phyloP scores from a whole-genome alignment of 2,797 vertebrate genomes.

The Stomatorhinus walkeri region DNA sequence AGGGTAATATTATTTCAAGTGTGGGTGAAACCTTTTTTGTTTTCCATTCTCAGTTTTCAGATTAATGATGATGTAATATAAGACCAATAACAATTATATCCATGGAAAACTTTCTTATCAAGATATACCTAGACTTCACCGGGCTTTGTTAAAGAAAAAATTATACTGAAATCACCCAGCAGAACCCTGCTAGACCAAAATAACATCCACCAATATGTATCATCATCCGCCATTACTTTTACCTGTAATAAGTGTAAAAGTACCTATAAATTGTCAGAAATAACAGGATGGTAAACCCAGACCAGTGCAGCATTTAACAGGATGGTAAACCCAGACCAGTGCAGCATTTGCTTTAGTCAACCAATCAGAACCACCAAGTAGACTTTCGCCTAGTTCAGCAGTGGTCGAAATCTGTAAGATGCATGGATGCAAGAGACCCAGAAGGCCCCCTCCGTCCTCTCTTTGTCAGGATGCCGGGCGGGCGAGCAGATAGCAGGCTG shows the following conservation, averaged over 20 bases:
- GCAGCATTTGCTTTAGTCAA: not conserved
- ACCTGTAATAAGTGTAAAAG: not conserved
- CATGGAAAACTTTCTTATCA: not conserved
- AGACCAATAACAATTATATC: not conserved
- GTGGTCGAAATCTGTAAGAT: not conserved
- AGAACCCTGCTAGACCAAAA: not conserved
- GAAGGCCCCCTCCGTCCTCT: not conserved
- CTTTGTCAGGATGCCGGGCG: too few species aligned
- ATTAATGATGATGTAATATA: not conserved
- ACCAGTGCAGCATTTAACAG: not conserved
- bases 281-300: not conserved
- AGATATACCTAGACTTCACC: not conserved
- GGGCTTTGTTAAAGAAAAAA: not conserved
- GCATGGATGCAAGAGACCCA: not conserved
- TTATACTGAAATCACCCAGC: not conserved
- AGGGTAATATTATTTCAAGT: not conserved
- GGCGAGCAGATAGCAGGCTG: too few species aligned
- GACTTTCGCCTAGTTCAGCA: not conserved
- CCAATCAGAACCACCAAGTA: not conserved
- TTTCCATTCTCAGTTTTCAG: not conserved
- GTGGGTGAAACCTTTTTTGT: not conserved
- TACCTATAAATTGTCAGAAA: not conserved
- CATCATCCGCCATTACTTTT: not conserved
- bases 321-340: not conserved
- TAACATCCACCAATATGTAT: not conserved